Evolutionary conservation across 2,797 vertebrate species (phyloP).

Genomic region (Hyperoplus immaculatus): DNA sequence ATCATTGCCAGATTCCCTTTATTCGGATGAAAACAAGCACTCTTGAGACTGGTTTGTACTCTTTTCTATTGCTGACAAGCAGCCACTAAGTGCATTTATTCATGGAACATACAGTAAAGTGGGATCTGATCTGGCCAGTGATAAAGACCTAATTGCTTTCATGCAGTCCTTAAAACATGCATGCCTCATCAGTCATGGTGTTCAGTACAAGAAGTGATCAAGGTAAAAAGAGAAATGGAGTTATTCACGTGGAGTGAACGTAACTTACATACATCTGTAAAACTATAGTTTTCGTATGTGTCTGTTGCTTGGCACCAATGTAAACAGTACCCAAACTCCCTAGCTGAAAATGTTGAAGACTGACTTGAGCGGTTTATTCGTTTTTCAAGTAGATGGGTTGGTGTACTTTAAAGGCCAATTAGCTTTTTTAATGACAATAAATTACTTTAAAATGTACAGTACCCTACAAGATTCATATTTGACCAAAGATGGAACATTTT

Average conservation of each 20-base stretch:
- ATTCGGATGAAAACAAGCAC: slow-evolving; percentile 31
- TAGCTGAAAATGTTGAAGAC: slow-evolving; percentile 8
- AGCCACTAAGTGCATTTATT: slow-evolving; percentile 45
- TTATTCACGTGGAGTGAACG: slow-evolving; percentile 16
- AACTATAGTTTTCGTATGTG: slow-evolving; percentile 19
- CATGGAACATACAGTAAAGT: slow-evolving; percentile 53
- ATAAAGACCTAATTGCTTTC: slow-evolving; percentile 53
- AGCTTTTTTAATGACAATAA: slow-evolving; percentile 47
- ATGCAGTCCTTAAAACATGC: slow-evolving; percentile 14
- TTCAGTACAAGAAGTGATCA: not conserved
- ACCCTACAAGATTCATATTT: slow-evolving; percentile 25
- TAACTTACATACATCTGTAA: slow-evolving; percentile 21
- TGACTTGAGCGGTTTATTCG: slow-evolving; percentile 5
- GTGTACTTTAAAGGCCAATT: slow-evolving; percentile 45
- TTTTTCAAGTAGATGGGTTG: slow-evolving; percentile 27
- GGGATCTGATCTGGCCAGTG: slow-evolving; percentile 9
- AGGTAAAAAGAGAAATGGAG: slow-evolving; percentile 16
- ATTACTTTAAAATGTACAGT: slow-evolving; percentile 36
- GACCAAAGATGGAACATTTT: slow-evolving; percentile 25
- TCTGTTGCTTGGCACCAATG: slow-evolving; percentile 45
- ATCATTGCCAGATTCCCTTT: slow-evolving; percentile 44
- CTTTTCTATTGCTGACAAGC: slow-evolving; percentile 37
- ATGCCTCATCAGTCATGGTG: slow-evolving; percentile 21
- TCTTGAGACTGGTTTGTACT: slow-evolving; percentile 33
- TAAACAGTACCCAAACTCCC: slow-evolving; percentile 33